Evolutionary conservation across 2,113 vertebrate genomes (phyloP), one percentile per base, ranked within the genome.

Genomic region (Poeciliopsis occidentalis): DNA sequence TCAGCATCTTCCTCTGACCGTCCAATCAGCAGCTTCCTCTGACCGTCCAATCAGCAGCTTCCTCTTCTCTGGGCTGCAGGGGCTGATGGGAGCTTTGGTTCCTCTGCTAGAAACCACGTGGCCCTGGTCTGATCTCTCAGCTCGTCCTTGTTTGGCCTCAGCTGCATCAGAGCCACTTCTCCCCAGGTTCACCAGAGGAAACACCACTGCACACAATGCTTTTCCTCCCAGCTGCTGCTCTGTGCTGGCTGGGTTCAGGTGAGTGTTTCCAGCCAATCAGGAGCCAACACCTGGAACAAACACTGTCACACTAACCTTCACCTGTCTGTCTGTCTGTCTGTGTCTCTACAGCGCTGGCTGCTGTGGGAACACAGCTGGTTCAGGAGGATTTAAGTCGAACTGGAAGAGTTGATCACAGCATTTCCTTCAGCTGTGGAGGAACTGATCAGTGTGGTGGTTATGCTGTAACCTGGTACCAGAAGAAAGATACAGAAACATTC

Each of bases 131-230:
- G 60, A 72, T 61, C 60, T 74, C 51, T 3, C 75, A 75, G 75
- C 67, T 75, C 67, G 71, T 83, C 77, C 82, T 77, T 3, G 74
- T 80, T 77, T 62, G 78, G 34, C 73, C 82, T 84, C 78, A 37
- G 82, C 73, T 76, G 78, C 78, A 64, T 27, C 27, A 27, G 27
- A 27, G 27, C 27, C 27, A 27, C 27, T 27, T 27, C 27, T 27
- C 27, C 27, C 27, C 27, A 27, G 27, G 27, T 27, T 27, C 27
- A 27, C 27, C 27, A 27, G 27, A 27, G 27, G 27, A 27, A 27
- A 27, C 27, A 27, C 27, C 27, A 27, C 27, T 27, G 27, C 27
- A 27, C 27, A 27, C 27, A 27, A 27, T 27, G 27, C 27, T 27
- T 27, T 27, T 27, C 27, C 27, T 27, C 27, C 27, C 27, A 27